Evolutionary conservation across 2,888 invertebrate species (phyloP).

Genomic region (Lacanobia oleracea): DNA sequence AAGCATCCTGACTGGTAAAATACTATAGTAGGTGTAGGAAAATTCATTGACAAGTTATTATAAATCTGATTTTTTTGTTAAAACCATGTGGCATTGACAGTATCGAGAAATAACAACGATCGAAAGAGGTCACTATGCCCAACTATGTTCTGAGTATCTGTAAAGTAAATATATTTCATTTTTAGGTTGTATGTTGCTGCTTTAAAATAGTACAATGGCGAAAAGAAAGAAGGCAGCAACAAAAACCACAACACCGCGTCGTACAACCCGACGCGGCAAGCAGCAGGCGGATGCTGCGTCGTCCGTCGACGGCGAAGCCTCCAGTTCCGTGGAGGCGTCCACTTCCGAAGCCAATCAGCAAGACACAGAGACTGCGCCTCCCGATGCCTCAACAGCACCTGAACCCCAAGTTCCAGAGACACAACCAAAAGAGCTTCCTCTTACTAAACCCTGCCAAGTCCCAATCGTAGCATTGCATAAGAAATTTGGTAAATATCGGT

Average conservation of each 20-base stretch:
- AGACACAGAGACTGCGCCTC: constrained; percentile 52
- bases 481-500: constrained; percentile 91
- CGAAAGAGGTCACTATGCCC: constrained; percentile 83
- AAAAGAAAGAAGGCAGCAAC: constrained; percentile 85
- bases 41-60: constrained; percentile 14
- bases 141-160: constrained; percentile 61
- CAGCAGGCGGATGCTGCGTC: constrained; percentile 73
- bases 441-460: constrained; percentile 73
- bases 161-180: constrained; percentile 65
- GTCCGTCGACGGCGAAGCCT: constrained; percentile 75
- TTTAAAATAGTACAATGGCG: constrained; percentile 78
- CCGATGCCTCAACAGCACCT: constrained; percentile 48
- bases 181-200: constrained; percentile 78
- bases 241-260: constrained; percentile 78
- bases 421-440: constrained; percentile 42
- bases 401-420: constrained; percentile 69
- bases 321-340: constrained; percentile 66
- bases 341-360: constrained; percentile 41
- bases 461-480: constrained; percentile 87
- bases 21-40: background rate
- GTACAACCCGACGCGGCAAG: constrained; percentile 84
- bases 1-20: constrained; percentile 26
- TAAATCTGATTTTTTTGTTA: constrained; percentile 35
- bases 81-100: constrained; percentile 83
- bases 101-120: constrained; percentile 74